Evolutionary conservation across 1,140 invertebrate genomes (phyloP), one percentile per base, ranked within the genome.

Genomic region (Heliothis virescens): DNA sequence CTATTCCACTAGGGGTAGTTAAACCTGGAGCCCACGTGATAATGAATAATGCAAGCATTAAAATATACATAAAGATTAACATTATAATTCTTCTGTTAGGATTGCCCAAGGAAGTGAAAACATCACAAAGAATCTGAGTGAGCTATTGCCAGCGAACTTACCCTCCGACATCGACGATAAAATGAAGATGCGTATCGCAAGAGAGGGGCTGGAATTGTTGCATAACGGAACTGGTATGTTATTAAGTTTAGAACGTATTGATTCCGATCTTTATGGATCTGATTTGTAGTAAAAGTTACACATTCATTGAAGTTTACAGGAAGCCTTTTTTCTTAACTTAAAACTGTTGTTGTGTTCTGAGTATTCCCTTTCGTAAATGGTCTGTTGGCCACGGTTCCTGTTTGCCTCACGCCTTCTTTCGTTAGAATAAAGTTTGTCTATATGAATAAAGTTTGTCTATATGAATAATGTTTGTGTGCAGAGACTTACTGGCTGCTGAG

Each of bases 401-500:
- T 26, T 26, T 2, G 21, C 21, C n/a, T n/a, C n/a, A n/a, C n/a
- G n/a, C n/a, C n/a, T n/a, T n/a, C n/a, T n/a, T n/a, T n/a, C n/a
- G n/a, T n/a, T n/a, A n/a, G n/a, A 16, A 57, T 18, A 57, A 7
- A 57, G 9, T 57, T 57, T 21, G n/a, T 18, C 26, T 53, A 53
- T 41, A 16, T n/a, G n/a, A 16, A 57, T 18, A 57, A 7, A 57
- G 9, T 57, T 57, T 21, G n/a, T 18, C 26, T 53, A 53, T 41
- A 16, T n/a, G 1, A 0, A 5, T 53, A 53, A 15, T 15, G 13
- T 13, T 26, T 2, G 4, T n/a, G 52, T 9, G 3, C 86, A 95
- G 97, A 97, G 16, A 96, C 96, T 81, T 97, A 97, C 83, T 99
- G 98, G 97, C 95, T 98, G 97, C 95, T 98, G 55, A 96, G 60